These are phyloP conservation scores for Gnathochromis pfefferi DNA, from an alignment of 2,113 vertebrate species.

Conservation along the genomic window DNA sequence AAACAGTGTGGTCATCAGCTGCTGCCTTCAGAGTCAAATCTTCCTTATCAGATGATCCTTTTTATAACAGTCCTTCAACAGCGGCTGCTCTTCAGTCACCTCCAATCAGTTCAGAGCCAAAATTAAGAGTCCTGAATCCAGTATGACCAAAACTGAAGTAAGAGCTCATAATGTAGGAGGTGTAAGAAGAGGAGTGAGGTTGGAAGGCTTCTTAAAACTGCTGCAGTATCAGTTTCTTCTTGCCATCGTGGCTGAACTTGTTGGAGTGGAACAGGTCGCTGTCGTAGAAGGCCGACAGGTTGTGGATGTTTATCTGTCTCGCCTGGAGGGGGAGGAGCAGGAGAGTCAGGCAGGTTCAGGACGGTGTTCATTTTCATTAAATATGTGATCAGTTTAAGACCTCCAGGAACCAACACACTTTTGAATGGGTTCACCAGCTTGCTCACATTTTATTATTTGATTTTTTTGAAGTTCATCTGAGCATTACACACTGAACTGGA, in stretches of 20 bases:
- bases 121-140: background rate
- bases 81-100: background rate
- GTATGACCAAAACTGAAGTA: background rate
- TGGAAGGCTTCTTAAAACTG: conserved; percentile 71
- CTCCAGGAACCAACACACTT: background rate
- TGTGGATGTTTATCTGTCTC: conserved; percentile 96
- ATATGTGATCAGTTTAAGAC: background rate
- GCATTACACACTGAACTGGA: background rate
- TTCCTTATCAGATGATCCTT: background rate
- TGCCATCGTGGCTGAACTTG: conserved; percentile 84
- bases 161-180: background rate
- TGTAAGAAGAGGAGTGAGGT: background rate
- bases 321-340: conserved; percentile 66
- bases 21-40: background rate
- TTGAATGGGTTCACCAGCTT: background rate
- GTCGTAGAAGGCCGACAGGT: conserved; percentile 86
- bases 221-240: conserved; percentile 89
- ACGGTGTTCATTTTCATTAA: background rate
- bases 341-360: background rate
- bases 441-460: background rate
- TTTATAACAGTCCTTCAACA: background rate
- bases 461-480: too few relatives aligned
- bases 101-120: background rate
- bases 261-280: conserved; percentile 88
- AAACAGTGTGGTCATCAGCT: background rate